Evolutionary conservation across 2,888 invertebrate species (phyloP).

Genomic region (Helleia helle): DNA sequence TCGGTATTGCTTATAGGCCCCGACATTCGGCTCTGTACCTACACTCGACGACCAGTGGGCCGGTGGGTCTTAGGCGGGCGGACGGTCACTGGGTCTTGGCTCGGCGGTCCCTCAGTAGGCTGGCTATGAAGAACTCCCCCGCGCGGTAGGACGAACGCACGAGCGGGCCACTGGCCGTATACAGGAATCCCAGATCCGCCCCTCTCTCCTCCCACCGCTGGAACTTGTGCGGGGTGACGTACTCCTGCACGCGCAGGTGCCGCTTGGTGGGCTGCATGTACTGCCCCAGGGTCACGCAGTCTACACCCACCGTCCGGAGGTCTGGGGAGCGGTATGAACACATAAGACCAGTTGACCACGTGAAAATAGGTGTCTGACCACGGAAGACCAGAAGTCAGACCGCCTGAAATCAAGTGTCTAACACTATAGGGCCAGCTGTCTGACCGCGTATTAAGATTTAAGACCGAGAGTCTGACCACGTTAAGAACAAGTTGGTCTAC

Average conservation of each 20-base stretch:
- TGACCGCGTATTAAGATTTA: no score
- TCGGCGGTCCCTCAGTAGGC: constrained; percentile 79
- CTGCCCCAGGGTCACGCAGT: constrained; percentile 97
- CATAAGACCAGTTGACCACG: no score
- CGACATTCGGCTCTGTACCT: no score
- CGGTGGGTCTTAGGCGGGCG: not conserved
- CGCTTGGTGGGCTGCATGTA: constrained; percentile 99
- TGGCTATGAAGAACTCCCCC: constrained; percentile 94
- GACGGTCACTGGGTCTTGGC: constrained; percentile 44
- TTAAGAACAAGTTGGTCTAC: no score
- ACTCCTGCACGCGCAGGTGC: constrained; percentile 95
- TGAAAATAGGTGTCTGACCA: no score
- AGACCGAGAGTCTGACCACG: no score
- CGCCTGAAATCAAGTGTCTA: no score
- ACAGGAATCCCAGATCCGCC: constrained; percentile 90
- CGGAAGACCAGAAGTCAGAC: no score
- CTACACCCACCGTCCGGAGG: constrained; percentile 86
- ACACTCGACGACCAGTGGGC: no score
- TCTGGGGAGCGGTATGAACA: no score
- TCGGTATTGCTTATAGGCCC: no score
- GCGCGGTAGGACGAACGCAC: constrained; percentile 98
- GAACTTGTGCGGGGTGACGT: constrained; percentile 96
- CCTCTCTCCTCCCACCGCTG: constrained; percentile 89
- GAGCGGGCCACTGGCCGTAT: constrained; percentile 97
- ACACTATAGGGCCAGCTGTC: no score